Evolutionary conservation across 2,888 invertebrate species (phyloP).

Genomic region (Pseudolycoriella hygida): DNA sequence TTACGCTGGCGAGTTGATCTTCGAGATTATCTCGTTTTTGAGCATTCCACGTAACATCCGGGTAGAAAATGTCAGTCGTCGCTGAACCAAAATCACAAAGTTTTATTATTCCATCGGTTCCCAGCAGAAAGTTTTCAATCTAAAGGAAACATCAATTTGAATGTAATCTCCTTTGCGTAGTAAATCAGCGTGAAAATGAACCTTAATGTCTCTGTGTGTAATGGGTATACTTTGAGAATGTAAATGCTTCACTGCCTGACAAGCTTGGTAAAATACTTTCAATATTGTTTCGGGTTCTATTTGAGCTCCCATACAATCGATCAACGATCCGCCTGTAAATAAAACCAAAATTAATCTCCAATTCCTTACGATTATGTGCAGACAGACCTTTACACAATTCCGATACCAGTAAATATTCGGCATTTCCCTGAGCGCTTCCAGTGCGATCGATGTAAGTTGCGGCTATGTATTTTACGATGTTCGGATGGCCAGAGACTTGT

Average conservation of each 20-base stretch:
- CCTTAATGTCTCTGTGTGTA: slow-evolving; percentile 88
- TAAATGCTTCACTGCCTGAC: slow-evolving; percentile 83
- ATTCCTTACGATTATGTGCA: no score
- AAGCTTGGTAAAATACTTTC: slow-evolving; percentile 80
- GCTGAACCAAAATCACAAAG: slow-evolving; percentile 97
- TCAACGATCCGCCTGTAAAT: slow-evolving; percentile 23
- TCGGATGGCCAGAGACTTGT: slow-evolving; percentile 77
- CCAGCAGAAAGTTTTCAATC: slow-evolving; percentile 85
- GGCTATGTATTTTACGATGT: slow-evolving; percentile 79
- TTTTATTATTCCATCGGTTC: slow-evolving; percentile 70
- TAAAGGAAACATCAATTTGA: slow-evolving; percentile 21
- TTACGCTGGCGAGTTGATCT: slow-evolving; percentile 64
- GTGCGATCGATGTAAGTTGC: slow-evolving; percentile 65
- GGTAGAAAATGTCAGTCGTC: slow-evolving; percentile 61
- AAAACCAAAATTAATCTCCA: no score
- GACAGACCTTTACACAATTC: slow-evolving; percentile 72
- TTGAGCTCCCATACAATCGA: slow-evolving; percentile 21
- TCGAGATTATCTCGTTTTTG: slow-evolving; percentile 79
- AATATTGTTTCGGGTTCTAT: slow-evolving; percentile 42
- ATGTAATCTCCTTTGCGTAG: no score
- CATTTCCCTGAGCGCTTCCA: slow-evolving; percentile 61
- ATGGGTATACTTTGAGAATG: slow-evolving; percentile 82
- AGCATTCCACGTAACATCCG: slow-evolving; percentile 83
- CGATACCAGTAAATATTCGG: slow-evolving; percentile 81
- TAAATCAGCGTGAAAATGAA: slow-evolving; percentile 24